phyloP scores from a whole-genome alignment of 2,888 invertebrate genomes.

The Stenchaetothrips biformis region DNA sequence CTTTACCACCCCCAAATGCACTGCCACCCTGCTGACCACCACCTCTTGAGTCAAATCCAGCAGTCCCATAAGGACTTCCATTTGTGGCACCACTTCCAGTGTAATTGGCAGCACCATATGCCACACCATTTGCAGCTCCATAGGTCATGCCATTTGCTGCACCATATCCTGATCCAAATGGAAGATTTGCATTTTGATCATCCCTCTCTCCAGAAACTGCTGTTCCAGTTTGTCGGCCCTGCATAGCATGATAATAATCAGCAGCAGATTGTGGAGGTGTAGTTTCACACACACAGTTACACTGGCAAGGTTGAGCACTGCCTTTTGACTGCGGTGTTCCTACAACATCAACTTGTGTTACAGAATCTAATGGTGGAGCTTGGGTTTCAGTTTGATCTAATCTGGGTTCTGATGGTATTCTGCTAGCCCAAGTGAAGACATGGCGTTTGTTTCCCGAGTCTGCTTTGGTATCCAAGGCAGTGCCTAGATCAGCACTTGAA shows the following conservation, averaged over 20 bases:
- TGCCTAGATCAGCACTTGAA: conserved; percentile 1
- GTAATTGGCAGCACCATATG: too few species aligned
- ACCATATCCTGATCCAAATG: too few species aligned
- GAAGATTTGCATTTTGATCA: background rate
- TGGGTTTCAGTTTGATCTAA: background rate
- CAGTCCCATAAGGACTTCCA: too few species aligned
- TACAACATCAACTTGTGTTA: background rate
- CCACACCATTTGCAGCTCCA: too few species aligned
- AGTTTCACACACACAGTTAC: background rate
- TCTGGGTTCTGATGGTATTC: background rate
- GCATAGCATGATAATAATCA: background rate
- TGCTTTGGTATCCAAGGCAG: background rate
- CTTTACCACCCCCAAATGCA: background rate
- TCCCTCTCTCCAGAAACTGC: background rate
- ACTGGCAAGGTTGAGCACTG: background rate
- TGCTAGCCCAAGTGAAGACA: background rate
- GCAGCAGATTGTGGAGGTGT: background rate
- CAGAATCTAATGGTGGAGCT: background rate
- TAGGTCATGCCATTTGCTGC: too few species aligned
- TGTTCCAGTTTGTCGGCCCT: background rate
- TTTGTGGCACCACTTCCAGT: too few species aligned
- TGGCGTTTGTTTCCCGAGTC: background rate
- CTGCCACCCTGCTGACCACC: too few species aligned
- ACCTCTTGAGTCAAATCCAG: too few species aligned
- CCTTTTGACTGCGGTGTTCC: background rate